Percentiles rank a stretch among this genome's conserved stretches.
Conservation (phyloP, 2,113 vertebrate genomes). For the Seriola rivoliana region DNA sequence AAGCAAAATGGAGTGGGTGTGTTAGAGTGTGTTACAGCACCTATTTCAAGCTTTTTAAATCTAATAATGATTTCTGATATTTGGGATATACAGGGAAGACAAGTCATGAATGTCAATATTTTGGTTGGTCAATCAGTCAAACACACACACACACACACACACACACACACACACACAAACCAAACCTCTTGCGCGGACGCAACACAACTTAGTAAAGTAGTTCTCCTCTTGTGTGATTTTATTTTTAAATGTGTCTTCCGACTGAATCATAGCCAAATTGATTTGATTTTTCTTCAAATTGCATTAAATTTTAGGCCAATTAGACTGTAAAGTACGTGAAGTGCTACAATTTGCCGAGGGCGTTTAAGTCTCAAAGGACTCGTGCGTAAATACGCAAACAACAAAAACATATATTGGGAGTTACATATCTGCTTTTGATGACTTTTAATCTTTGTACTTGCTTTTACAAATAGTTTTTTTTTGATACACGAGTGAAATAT, state of each 20-base stretch:
- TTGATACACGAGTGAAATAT: neutral
- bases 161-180: neutral
- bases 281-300: conserved; percentile 14
- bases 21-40: conserved; percentile 41
- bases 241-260: neutral
- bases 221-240: neutral
- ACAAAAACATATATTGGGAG: neutral
- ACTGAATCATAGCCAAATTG: neutral
- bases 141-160: neutral
- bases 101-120: neutral
- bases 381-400: conserved; percentile 55
- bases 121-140: neutral
- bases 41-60: neutral
- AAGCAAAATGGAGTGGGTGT: conserved; percentile 77
- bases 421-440: neutral
- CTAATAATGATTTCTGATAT: neutral
- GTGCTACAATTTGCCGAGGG: conserved; percentile 24
- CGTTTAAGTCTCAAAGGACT: conserved; percentile 6
- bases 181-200: neutral
- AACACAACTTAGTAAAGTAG: neutral
- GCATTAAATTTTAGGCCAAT: neutral
- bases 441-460: conserved; percentile 15
- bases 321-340: conserved; percentile 16
- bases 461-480: neutral
- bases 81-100: neutral